A percentile compares a stretch with the other conserved stretches of the same genome.
These are phyloP conservation scores for Peromyscus melanophrys DNA, from an alignment of 2,797 vertebrate species.

Conservation along the genomic window DNA sequence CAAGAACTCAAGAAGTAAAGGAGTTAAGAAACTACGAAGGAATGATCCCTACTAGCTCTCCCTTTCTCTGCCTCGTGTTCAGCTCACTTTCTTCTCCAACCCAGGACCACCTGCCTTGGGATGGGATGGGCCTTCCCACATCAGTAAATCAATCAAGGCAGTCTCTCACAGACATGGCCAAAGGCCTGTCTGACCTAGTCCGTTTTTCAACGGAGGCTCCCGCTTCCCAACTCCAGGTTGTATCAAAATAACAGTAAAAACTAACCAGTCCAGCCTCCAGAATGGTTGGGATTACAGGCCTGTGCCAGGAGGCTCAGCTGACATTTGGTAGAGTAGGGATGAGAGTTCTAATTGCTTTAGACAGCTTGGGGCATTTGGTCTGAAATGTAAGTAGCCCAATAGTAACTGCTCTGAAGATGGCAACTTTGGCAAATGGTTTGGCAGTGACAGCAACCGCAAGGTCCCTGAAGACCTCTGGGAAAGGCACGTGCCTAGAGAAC, in stretches of 20 bases:
- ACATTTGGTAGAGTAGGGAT: neutral
- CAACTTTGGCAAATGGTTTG: neutral
- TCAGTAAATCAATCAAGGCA: too few relatives aligned
- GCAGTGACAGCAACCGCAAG: neutral
- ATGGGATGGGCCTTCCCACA: neutral
- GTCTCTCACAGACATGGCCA: neutral
- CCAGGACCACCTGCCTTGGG: neutral
- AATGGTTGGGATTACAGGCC: neutral
- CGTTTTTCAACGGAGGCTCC: neutral
- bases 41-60: neutral
- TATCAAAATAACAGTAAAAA: neutral
- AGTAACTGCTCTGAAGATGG: neutral
- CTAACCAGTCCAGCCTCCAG: neutral
- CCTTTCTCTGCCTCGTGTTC: neutral
- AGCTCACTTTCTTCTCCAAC: neutral
- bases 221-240: neutral
- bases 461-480: neutral
- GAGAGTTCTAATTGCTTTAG: neutral
- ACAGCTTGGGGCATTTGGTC: neutral
- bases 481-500: neutral
- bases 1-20: neutral
- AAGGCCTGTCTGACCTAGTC: neutral
- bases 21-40: neutral
- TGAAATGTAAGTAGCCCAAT: neutral
- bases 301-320: neutral